A percentile compares a stretch with the other conserved stretches of the same genome.
Evolutionary conservation across 2,113 vertebrate genomes (phyloP).

Genomic region (Paratilapia polleni): DNA sequence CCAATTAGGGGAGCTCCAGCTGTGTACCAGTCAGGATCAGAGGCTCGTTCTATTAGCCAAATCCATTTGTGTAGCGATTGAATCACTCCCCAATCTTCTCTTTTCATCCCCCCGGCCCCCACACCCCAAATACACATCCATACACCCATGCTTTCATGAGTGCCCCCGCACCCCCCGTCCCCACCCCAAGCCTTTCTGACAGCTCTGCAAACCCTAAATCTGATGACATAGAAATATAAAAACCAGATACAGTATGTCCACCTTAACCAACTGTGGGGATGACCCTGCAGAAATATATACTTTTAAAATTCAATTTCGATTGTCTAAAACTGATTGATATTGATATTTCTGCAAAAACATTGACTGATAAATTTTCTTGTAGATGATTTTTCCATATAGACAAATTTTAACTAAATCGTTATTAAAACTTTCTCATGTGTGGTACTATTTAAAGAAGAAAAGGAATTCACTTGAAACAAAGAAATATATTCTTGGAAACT

Average conservation of each 20-base stretch:
- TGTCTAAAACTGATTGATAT: neutral
- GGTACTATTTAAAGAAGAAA: neutral
- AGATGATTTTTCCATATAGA: neutral
- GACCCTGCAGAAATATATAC: neutral
- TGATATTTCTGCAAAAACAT: neutral
- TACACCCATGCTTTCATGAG: conserved; percentile 21
- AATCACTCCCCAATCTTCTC: conserved; percentile 78
- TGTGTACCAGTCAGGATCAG: conserved; percentile 82
- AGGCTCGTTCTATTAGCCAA: conserved; percentile 81
- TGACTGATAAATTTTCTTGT: neutral
- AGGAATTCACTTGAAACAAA: neutral
- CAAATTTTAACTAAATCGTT: neutral
- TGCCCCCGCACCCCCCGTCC: neutral
- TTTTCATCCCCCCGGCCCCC: conserved; percentile 39
- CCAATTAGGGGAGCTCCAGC: conserved; percentile 82
- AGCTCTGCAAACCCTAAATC: neutral
- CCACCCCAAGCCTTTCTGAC: conserved; percentile 1
- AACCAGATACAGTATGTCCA: neutral
- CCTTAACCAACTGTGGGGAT: neutral
- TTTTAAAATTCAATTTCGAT: neutral
- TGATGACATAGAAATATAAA: conserved; percentile 5
- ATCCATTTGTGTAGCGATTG: conserved; percentile 83
- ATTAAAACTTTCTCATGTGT: neutral
- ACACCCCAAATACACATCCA: conserved; percentile 57
- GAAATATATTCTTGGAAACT: neutral